phyloP scores from a whole-genome alignment of 2,113 vertebrate species.

The Saccopteryx bilineata region DNA sequence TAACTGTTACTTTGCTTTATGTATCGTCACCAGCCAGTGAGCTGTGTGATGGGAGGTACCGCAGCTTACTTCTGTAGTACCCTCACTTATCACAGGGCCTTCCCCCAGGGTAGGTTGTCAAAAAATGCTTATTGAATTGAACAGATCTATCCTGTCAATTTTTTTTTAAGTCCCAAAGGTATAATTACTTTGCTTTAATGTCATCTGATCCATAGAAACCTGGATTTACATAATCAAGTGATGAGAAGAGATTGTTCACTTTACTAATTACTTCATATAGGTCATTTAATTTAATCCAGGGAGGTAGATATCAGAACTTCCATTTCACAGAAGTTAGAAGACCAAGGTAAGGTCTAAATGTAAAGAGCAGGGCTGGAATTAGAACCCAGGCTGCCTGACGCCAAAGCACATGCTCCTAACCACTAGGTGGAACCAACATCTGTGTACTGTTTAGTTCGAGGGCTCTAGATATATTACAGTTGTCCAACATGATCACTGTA shows the following conservation, averaged over 20 bases:
- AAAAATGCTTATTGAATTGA: not conserved
- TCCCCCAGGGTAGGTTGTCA: not conserved
- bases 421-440: not conserved
- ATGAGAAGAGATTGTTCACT: not conserved
- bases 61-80: not conserved
- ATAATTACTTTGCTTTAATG: constrained; percentile 36
- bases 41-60: not conserved
- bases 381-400: not conserved
- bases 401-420: not conserved
- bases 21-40: not conserved
- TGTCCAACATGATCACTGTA: not conserved
- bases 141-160: not conserved
- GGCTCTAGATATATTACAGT: not conserved
- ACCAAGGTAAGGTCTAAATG: not conserved
- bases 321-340: not conserved
- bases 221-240: not conserved
- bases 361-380: not conserved
- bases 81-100: not conserved
- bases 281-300: not conserved
- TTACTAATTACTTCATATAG: not conserved
- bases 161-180: not conserved
- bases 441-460: not conserved
- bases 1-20: not conserved
- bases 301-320: not conserved
- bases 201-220: not conserved